Conservation (phyloP, 1,140 invertebrate genomes). For the Anadara kagoshimensis region DNA sequence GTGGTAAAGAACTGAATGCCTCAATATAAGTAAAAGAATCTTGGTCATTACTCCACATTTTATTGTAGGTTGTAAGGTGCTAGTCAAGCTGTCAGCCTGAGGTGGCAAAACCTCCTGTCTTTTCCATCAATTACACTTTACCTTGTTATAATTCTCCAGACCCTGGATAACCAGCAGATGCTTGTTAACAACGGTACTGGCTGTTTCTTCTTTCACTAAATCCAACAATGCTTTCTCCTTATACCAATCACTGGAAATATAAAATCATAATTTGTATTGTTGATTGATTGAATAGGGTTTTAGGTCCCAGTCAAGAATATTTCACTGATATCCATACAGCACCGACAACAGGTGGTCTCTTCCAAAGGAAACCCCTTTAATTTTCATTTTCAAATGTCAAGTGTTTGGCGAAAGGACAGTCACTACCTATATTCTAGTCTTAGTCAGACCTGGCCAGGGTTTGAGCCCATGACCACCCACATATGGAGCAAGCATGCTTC, state of each 20-base stretch:
- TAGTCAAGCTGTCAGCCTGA: too few species aligned
- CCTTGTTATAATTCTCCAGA: slow-evolving; percentile 43
- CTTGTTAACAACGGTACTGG: neutral
- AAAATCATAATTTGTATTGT: neutral
- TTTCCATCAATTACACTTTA: neutral
- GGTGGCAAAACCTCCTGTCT: too few species aligned
- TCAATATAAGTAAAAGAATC: too few species aligned
- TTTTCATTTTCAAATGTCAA: too few species aligned
- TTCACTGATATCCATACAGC: neutral
- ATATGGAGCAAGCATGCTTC: too few species aligned
- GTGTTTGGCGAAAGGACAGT: too few species aligned
- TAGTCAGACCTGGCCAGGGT: too few species aligned
- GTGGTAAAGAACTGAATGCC: neutral
- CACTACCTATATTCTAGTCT: too few species aligned
- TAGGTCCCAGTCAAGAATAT: neutral
- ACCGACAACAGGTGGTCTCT: slow-evolving; percentile 14
- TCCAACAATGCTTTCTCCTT: slow-evolving; percentile 17
- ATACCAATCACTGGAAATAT: slow-evolving; percentile 27
- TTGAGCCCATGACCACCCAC: slow-evolving; percentile 6
- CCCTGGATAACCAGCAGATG: slow-evolving; percentile 29
- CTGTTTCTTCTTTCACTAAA: slow-evolving; percentile 8
- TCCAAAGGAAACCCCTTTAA: too few species aligned
- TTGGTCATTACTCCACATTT: too few species aligned
- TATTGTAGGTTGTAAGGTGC: too few species aligned
- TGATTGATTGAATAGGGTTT: neutral